Evolutionary conservation across 2,113 vertebrate genomes (phyloP).

Genomic region (Columba livia): DNA sequence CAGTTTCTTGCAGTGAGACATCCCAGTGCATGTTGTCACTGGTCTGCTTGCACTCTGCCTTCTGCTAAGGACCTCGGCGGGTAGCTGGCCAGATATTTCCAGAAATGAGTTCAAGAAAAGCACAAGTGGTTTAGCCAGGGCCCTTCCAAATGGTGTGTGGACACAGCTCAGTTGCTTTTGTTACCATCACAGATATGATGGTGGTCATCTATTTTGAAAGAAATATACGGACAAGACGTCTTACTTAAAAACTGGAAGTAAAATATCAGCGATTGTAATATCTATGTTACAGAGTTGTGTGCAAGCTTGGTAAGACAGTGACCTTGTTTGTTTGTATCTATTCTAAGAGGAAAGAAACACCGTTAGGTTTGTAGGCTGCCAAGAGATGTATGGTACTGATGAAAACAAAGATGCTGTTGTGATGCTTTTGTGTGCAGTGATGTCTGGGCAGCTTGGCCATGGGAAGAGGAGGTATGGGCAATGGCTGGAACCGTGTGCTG

Average conservation of each 20-base stretch:
- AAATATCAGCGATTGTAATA: background rate
- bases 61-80: background rate
- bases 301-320: background rate
- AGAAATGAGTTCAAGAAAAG: background rate
- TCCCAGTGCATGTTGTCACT: background rate
- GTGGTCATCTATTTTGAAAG: background rate
- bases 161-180: background rate
- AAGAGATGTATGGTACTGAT: background rate
- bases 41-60: background rate
- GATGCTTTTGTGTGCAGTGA: background rate
- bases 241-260: background rate
- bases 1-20: background rate
- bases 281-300: background rate
- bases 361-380: background rate
- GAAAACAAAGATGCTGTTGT: background rate
- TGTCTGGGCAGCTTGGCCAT: background rate
- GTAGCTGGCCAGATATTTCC: background rate
- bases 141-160: background rate
- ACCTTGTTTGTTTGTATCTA: background rate
- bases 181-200: background rate
- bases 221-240: background rate
- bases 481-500: background rate
- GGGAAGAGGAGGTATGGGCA: background rate
- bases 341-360: background rate
- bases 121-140: accelerated